A percentile compares a stretch with the other conserved stretches of the same genome.
Conservation (phyloP, 2,797 vertebrate genomes). For the Melanogrammus aeglefinus region DNA sequence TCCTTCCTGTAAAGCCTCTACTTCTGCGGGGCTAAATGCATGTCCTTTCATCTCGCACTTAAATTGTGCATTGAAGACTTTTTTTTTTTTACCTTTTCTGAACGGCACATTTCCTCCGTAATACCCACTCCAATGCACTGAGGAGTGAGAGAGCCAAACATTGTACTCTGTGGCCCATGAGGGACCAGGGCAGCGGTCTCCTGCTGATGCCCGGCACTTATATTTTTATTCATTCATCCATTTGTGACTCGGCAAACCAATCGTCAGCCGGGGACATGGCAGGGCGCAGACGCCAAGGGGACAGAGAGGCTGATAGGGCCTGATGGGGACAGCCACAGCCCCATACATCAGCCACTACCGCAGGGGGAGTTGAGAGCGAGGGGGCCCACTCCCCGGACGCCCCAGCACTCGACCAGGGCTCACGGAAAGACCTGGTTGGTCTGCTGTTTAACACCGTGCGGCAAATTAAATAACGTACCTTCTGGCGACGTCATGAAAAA, state of each 20-base stretch:
- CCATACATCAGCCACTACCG: constrained; percentile 24
- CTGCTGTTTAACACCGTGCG: neutral
- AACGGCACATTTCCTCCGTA: neutral
- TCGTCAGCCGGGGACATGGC: constrained; percentile 13
- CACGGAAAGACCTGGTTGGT: neutral
- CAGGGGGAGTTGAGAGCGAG: no score
- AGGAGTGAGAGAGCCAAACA: neutral
- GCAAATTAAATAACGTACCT: neutral
- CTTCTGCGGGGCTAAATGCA: neutral
- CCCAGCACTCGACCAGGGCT: neutral
- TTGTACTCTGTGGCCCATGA: neutral
- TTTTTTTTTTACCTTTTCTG: neutral
- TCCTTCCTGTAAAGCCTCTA: neutral
- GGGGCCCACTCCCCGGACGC: no score
- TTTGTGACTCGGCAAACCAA: constrained; percentile 18
- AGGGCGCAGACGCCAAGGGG: constrained; percentile 19
- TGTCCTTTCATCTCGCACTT: neutral
- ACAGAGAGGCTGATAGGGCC: constrained; percentile 43
- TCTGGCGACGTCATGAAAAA: neutral
- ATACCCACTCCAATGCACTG: neutral
- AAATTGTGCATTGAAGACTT: neutral
- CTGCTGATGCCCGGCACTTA: neutral
- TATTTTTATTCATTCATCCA: neutral
- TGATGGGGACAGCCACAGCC: constrained; percentile 50
- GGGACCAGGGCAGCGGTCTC: neutral